A percentile compares a stretch with the other conserved stretches of the same genome.
phyloP scores from a whole-genome alignment of 2,113 vertebrate genomes.

The Cynopterus brachyotis region DNA sequence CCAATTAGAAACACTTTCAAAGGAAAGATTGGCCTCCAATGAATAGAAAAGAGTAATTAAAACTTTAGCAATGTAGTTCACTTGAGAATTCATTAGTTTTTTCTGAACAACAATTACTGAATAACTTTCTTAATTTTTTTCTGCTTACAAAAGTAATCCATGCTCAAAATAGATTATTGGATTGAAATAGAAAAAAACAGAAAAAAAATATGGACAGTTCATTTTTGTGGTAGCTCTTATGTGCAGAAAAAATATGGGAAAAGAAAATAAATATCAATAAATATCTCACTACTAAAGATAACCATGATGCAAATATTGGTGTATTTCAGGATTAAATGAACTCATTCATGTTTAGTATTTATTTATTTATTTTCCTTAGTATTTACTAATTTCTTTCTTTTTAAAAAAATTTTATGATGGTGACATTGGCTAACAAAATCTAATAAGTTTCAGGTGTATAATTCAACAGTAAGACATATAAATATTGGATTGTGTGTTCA shows the following conservation, averaged over 20 bases:
- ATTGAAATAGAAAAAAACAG: neutral
- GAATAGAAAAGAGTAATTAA: conserved; percentile 15
- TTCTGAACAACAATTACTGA: neutral
- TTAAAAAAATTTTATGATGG: too few relatives aligned
- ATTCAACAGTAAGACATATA: too few relatives aligned
- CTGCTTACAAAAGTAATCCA: neutral
- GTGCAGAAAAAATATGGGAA: neutral
- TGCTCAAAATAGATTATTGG: neutral
- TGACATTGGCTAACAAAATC: too few relatives aligned
- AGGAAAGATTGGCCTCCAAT: neutral
- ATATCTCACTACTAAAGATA: neutral
- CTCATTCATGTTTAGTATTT: neutral
- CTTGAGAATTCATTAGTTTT: conserved; percentile 59
- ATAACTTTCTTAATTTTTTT: neutral
- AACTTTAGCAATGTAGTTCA: conserved; percentile 7
- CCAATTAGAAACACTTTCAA: conserved; percentile 5
- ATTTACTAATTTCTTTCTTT: too few relatives aligned
- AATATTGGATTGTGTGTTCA: too few relatives aligned
- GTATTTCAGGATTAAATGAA: neutral
- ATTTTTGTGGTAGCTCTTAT: too few relatives aligned
- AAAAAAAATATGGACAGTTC: neutral
- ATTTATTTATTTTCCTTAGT: neutral
- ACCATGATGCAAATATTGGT: neutral
- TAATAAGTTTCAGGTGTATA: too few relatives aligned
- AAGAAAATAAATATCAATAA: neutral